Evolutionary conservation across 2,797 vertebrate species (phyloP).

Genomic region (Falco cherrug): DNA sequence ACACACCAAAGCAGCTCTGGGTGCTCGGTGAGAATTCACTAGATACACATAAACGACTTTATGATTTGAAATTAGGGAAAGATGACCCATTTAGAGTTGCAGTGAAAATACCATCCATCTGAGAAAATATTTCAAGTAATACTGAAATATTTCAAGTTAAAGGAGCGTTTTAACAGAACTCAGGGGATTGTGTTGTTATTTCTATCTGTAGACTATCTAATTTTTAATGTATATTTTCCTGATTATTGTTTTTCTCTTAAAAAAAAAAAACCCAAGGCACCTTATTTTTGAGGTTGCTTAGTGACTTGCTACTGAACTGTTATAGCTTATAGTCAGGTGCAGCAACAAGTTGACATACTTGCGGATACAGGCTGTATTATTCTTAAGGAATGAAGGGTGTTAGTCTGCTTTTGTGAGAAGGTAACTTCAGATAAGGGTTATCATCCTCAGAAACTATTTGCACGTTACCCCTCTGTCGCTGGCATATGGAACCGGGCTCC

Average conservation of each 20-base stretch:
- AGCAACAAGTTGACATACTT: neutral
- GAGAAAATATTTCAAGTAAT: neutral
- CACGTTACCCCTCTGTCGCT: neutral
- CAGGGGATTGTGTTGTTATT: neutral
- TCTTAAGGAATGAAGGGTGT: neutral
- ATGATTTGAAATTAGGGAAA: neutral
- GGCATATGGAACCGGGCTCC: neutral
- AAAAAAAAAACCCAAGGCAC: neutral
- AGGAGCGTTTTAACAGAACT: neutral
- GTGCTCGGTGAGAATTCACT: neutral
- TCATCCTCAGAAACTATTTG: neutral
- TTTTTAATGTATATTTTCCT: neutral
- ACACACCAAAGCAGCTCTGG: neutral
- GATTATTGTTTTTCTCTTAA: neutral
- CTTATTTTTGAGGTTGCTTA: neutral
- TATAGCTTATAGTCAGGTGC: neutral
- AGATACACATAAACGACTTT: neutral
- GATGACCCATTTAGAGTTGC: neutral
- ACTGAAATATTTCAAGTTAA: neutral
- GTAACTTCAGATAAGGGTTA: neutral
- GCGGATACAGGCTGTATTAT: neutral
- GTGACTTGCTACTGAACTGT: neutral
- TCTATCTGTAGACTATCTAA: neutral
- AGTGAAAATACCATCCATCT: neutral
- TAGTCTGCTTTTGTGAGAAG: rapidly evolving